Evolutionary conservation across 2,888 invertebrate genomes (phyloP).

Genomic region (Lasioglossum pauxillum): DNA sequence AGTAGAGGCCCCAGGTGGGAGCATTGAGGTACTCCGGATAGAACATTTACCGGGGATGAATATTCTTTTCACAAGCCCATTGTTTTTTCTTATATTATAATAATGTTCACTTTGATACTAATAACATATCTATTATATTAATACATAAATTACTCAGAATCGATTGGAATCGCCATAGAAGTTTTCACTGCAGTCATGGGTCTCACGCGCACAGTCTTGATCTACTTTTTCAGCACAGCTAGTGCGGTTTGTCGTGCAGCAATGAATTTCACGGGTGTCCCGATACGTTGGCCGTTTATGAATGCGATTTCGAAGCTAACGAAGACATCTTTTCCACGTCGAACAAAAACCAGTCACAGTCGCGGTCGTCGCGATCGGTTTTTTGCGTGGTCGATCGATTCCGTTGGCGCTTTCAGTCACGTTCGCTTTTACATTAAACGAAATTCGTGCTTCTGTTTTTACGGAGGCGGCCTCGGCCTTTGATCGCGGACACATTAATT

Average conservation of each 20-base stretch:
- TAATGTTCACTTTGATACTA: too few species aligned
- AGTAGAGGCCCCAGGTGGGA: too few species aligned
- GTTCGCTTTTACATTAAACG: conserved; percentile 46
- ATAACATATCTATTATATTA: too few species aligned
- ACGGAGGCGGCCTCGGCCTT: conserved; percentile 33
- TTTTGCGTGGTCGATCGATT: conserved; percentile 38
- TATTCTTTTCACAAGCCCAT: too few species aligned
- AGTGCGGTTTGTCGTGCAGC: background rate
- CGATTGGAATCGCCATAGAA: too few species aligned
- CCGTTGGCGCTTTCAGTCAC: conserved; percentile 40
- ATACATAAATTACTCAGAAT: too few species aligned
- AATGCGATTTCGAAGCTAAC: conserved; percentile 31
- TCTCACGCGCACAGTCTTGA: too few species aligned
- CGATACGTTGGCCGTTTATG: background rate
- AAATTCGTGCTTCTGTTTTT: conserved; percentile 48
- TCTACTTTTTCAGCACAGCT: too few species aligned
- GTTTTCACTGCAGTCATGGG: too few species aligned
- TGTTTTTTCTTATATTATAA: too few species aligned
- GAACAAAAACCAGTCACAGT: conserved; percentile 41
- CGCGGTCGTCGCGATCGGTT: conserved; percentile 30
- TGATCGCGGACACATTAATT: conserved; percentile 57
- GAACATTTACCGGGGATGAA: too few species aligned
- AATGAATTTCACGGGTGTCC: background rate
- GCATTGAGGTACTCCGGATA: too few species aligned
- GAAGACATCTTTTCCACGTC: conserved; percentile 48